These are phyloP conservation scores for Cyanoderma ruficeps DNA, from an alignment of 2,113 vertebrate species.

Conservation along the genomic window DNA sequence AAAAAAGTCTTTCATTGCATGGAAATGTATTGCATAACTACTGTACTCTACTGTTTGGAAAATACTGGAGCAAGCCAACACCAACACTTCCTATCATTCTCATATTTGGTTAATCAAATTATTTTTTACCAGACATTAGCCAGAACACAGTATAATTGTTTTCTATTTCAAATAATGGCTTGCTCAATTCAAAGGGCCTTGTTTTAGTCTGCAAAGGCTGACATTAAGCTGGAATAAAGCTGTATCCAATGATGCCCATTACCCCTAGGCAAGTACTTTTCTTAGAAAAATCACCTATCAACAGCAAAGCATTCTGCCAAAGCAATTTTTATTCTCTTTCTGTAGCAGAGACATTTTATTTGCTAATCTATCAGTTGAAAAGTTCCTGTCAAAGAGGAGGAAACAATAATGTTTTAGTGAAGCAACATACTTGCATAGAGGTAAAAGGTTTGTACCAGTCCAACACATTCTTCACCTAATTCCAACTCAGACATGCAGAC, in stretches of 20 bases:
- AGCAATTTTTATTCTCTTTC: slow-evolving; percentile 5
- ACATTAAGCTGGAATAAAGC: background rate
- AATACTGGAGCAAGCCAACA: slow-evolving; percentile 50
- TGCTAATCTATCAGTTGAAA: slow-evolving; percentile 9
- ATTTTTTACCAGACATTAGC: slow-evolving; percentile 42
- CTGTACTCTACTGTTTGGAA: slow-evolving; percentile 48
- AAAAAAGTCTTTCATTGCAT: background rate
- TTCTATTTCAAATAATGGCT: slow-evolving; percentile 58
- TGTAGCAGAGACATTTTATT: background rate
- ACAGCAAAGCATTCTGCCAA: slow-evolving; percentile 14
- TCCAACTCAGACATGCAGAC: background rate
- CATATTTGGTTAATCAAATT: slow-evolving; percentile 62
- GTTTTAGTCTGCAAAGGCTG: slow-evolving; percentile 16
- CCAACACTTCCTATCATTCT: slow-evolving; percentile 54
- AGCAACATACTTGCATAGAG: background rate
- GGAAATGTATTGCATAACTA: slow-evolving; percentile 32
- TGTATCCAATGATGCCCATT: slow-evolving; percentile 19
- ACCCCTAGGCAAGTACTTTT: slow-evolving; percentile 39
- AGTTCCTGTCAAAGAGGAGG: background rate
- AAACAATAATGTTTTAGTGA: background rate
- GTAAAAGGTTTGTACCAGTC: background rate
- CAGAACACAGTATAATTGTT: slow-evolving; percentile 65
- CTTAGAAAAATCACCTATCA: slow-evolving; percentile 62
- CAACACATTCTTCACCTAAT: background rate
- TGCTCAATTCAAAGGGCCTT: slow-evolving; percentile 39